Conservation (phyloP, 2,888 invertebrate species). For the Caenorhabditis drosophilae region DNA sequence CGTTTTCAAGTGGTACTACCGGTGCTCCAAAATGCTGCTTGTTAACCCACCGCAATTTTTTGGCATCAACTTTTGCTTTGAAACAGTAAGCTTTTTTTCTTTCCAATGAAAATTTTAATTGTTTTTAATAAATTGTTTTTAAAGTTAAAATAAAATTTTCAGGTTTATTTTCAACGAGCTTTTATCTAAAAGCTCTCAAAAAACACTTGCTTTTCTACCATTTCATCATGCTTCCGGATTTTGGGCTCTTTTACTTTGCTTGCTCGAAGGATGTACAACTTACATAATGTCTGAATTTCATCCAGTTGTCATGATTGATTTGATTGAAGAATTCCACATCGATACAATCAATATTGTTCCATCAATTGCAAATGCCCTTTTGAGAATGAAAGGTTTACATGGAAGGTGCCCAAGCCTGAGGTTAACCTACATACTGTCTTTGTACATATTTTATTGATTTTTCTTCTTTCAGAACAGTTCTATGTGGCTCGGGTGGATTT, state of each 20-base stretch:
- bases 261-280: conserved; percentile 60
- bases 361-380: conserved; percentile 39
- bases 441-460: neutral
- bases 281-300: conserved; percentile 58
- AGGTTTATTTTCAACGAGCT: conserved; percentile 49
- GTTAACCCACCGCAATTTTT: conserved; percentile 61
- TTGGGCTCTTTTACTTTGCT: conserved; percentile 61
- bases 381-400: conserved; percentile 23
- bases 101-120: neutral
- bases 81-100: conserved; percentile 43
- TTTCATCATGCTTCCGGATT: conserved; percentile 65
- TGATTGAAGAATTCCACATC: conserved; percentile 49
- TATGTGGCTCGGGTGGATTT: conserved; percentile 59
- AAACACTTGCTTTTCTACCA: conserved; percentile 60
- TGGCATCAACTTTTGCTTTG: conserved; percentile 53
- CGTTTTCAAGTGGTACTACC: conserved; percentile 61
- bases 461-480: conserved; percentile 38
- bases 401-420: conserved; percentile 23
- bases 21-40: conserved; percentile 62
- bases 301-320: conserved; percentile 52
- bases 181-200: conserved; percentile 11
- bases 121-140: too few species aligned
- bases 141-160: conserved; percentile 6
- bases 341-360: conserved; percentile 63
- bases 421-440: conserved; percentile 7